Conservation (phyloP, 1,140 invertebrate species). For the Palaemon carinicauda region DNA sequence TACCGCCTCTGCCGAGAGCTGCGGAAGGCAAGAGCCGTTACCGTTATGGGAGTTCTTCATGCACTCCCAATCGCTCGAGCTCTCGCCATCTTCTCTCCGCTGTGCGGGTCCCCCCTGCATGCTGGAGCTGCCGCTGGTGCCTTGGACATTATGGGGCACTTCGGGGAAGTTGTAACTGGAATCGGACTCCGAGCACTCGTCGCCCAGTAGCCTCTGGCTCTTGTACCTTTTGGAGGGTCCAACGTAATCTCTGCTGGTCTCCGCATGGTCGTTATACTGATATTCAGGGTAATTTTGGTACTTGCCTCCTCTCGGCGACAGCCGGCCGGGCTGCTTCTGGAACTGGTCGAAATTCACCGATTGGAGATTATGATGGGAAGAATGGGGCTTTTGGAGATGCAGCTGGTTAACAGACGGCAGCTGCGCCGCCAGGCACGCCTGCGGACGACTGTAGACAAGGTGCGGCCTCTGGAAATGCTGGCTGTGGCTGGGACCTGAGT, state of each 20-base stretch:
- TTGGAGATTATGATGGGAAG: constrained; percentile 13
- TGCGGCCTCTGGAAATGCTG: constrained; percentile 31
- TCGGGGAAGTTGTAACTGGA: not conserved
- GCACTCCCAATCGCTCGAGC: constrained; percentile 13
- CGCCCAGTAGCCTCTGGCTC: not conserved
- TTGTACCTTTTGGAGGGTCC: not conserved
- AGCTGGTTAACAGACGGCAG: constrained; percentile 6
- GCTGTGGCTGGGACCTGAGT: constrained; percentile 28
- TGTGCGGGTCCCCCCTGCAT: not conserved
- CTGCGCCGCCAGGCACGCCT: constrained; percentile 34
- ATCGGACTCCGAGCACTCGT: no score
- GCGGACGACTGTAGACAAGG: constrained; percentile 36
- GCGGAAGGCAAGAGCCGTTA: constrained; percentile 5
- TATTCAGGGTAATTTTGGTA: constrained; percentile 47
- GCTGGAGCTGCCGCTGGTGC: not conserved
- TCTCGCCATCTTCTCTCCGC: not conserved
- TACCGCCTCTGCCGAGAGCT: not conserved
- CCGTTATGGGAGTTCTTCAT: constrained; percentile 5
- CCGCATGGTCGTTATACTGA: not conserved
- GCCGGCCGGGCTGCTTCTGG: not conserved
- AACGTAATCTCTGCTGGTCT: constrained; percentile 9
- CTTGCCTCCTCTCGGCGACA: constrained; percentile 41
- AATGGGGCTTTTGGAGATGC: constrained; percentile 12
- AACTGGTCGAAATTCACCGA: constrained; percentile 4
- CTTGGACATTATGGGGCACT: not conserved